Evolutionary conservation across 2,113 vertebrate species (phyloP), one percentile per base, ranked within the genome.

Genomic region (Aplodontia rufa): DNA sequence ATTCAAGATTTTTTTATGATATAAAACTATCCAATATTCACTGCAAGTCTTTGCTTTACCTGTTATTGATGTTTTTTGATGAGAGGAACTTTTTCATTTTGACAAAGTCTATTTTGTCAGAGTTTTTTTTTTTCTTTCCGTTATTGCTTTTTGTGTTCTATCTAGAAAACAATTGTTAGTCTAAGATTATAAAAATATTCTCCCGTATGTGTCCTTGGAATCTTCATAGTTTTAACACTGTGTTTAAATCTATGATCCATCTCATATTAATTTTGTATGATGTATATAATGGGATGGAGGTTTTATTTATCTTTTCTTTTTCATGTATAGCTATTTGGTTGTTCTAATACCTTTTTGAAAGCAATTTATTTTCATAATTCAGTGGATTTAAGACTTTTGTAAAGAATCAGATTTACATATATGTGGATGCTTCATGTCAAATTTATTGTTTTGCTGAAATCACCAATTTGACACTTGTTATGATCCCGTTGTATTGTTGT

Each of bases 31-130:
- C 30, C 26, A 79, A 26, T 92, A 74, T 85, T 80, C 45, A 80
- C 55, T 85, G 28, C 35, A 71, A 51, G 30, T 58, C 26, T 87
- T 82, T 87, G 2, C 1, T 14, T 79, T 69, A 20, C 7, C 22
- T 85, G 26, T 66, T 90, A 82, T 66, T 78, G 35, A 80, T 81
- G 9, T 53, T 35, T 86, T 82, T 90, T 82, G 58, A 87, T 82
- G 68, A 92, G 22, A 86, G 58, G 40, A 78, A 84, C 19, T 72
- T 82, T 76, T 89, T 80, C 49, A 83, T 93, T 92, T 91, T 95
- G 69, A 78, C 45, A 84, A 55, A 51, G 8, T 64, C 32, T 76
- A 2, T 92, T 84, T 90, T 76, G 78, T 71, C 26, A 40, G 1
- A n/a, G n/a, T n/a, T n/a, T n/a, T n/a, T n/a, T n/a, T n/a, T n/a